Conservation (phyloP, 2,888 invertebrate species). For the Lithophane socia region DNA sequence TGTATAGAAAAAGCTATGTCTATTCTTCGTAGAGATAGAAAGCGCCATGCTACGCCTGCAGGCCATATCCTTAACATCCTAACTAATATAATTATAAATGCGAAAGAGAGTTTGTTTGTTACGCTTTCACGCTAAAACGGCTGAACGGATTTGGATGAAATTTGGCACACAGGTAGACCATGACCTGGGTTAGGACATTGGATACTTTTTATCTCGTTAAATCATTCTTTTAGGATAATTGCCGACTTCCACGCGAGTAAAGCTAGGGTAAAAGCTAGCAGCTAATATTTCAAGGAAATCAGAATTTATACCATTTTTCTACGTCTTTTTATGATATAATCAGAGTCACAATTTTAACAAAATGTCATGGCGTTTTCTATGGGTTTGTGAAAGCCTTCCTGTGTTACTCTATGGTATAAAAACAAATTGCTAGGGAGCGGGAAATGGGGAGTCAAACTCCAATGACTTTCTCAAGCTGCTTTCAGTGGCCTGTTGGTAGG, state of each 20-base stretch:
- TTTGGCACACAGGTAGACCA: neutral
- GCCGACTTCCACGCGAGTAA: fast-evolving
- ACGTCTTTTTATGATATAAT: slow-evolving; percentile 16
- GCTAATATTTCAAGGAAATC: slow-evolving; percentile 12
- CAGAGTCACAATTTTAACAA: neutral
- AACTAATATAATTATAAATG: no score
- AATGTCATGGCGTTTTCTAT: slow-evolving; percentile 34
- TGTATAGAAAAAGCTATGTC: no score
- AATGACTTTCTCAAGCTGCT: neutral
- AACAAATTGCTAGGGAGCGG: slow-evolving; percentile 42
- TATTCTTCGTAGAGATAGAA: no score
- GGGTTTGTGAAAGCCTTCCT: slow-evolving; percentile 56
- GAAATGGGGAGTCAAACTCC: slow-evolving; percentile 10
- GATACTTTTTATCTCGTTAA: neutral
- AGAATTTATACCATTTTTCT: slow-evolving; percentile 1
- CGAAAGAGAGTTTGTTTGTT: no score
- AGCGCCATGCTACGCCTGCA: no score
- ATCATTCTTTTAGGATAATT: neutral
- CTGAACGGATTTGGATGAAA: no score
- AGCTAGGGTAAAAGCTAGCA: no score
- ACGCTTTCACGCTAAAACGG: no score
- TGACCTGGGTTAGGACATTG: neutral
- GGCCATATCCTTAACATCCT: no score
- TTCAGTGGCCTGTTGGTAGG: neutral
- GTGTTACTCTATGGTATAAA: slow-evolving; percentile 49